phyloP scores from a whole-genome alignment of 2,797 vertebrate genomes.

The Leucoraja ocellata region DNA sequence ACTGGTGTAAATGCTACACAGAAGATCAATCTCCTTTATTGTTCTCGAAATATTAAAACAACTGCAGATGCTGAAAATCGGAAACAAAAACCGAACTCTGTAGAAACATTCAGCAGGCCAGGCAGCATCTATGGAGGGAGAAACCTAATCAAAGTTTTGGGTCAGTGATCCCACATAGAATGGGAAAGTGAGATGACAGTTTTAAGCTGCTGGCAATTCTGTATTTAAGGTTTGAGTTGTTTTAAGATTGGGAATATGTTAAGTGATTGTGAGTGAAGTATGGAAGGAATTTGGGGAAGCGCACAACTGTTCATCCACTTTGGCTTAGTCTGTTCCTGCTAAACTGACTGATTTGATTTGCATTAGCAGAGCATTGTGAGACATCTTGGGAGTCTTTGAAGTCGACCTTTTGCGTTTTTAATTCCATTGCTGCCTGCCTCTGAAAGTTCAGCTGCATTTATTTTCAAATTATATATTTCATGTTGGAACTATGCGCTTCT shows the following conservation, averaged over 20 bases:
- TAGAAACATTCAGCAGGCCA: too few relatives aligned
- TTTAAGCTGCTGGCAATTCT: too few relatives aligned
- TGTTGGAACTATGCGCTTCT: not conserved
- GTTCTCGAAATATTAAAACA: not conserved
- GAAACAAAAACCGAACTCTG: too few relatives aligned
- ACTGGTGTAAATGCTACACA: not conserved
- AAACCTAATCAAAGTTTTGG: too few relatives aligned
- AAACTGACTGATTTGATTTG: not conserved
- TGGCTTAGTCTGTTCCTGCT: not conserved
- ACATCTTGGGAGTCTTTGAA: not conserved
- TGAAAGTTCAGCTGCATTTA: conserved; percentile 12
- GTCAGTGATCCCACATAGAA: too few relatives aligned
- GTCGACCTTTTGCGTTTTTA: not conserved
- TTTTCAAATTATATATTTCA: not conserved
- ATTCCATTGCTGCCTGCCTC: not conserved
- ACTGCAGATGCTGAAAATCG: too few relatives aligned
- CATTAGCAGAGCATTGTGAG: not conserved
- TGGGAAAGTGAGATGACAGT: too few relatives aligned
- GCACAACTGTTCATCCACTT: not conserved
- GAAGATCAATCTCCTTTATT: not conserved
- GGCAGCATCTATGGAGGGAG: too few relatives aligned
- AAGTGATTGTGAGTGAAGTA: not conserved
- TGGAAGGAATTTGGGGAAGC: not conserved
- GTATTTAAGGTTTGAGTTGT: not conserved
- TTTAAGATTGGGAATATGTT: not conserved